These are phyloP conservation scores for Drymonia ruficornis DNA, from an alignment of 2,888 invertebrate species.

Conservation along the genomic window DNA sequence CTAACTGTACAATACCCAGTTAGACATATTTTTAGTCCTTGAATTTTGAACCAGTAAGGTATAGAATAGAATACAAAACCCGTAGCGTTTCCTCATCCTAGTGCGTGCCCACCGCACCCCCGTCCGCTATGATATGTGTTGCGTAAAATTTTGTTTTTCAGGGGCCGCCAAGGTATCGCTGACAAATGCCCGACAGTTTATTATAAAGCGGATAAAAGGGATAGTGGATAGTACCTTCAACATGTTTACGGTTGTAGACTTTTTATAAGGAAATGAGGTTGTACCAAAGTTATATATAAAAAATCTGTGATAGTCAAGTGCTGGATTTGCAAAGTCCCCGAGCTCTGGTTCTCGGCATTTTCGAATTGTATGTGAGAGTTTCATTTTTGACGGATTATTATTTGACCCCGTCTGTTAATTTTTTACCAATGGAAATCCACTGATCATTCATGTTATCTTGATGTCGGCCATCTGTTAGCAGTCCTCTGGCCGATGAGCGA, in stretches of 20 bases:
- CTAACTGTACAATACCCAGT: not conserved
- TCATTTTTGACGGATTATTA: no score
- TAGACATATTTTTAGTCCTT: no score
- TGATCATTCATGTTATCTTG: no score
- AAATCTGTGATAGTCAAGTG: no score
- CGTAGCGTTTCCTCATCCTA: constrained; percentile 31
- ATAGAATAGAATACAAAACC: constrained; percentile 11
- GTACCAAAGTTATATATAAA: not conserved
- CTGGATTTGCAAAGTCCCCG: no score
- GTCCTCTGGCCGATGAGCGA: no score
- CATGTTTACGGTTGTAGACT: constrained; percentile 32
- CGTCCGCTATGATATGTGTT: constrained; percentile 80
- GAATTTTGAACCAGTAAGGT: no score
- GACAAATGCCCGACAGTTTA: constrained; percentile 77
- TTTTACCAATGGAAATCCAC: no score
- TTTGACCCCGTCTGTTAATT: no score
- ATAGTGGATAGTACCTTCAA: constrained; percentile 44
- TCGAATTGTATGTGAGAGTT: no score
- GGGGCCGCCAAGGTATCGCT: constrained; percentile 63
- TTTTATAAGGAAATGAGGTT: constrained; percentile 7
- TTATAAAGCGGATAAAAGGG: constrained; percentile 54
- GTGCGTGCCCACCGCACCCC: constrained; percentile 59
- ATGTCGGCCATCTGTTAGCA: no score
- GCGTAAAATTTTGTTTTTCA: constrained; percentile 84
- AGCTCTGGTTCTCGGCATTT: no score